A percentile compares a stretch with the other conserved stretches of the same genome.
Conservation (phyloP, 2,797 vertebrate species). For the Fistularia tabacaria region DNA sequence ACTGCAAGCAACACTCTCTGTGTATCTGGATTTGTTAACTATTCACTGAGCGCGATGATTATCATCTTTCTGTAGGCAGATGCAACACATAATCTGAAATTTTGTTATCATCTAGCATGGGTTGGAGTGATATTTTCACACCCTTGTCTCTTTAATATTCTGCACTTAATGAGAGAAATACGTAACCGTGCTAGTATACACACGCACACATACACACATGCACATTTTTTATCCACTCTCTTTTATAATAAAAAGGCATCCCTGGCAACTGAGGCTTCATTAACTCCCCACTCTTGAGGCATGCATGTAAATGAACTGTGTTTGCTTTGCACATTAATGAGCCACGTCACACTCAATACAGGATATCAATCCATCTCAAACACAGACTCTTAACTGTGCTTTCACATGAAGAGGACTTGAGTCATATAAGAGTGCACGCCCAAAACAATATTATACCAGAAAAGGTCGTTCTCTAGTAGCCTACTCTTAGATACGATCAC, state of each 20-base stretch:
- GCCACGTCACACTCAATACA: conserved; percentile 41
- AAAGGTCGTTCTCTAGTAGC: no score
- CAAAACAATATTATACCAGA: not conserved
- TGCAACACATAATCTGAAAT: conserved; percentile 7
- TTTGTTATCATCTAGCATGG: conserved; percentile 28
- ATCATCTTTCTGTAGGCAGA: not conserved
- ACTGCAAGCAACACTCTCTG: no score
- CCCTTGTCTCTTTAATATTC: conserved; percentile 27
- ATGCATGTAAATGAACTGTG: conserved; percentile 63
- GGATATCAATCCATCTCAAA: conserved; percentile 32
- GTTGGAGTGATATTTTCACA: conserved; percentile 19
- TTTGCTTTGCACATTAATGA: conserved; percentile 69
- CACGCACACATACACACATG: conserved; percentile 11
- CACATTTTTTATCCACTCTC: conserved; percentile 7
- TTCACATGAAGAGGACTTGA: not conserved
- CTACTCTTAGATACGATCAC: no score
- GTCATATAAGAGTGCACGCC: not conserved
- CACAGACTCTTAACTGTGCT: not conserved
- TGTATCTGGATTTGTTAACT: no score
- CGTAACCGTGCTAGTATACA: conserved; percentile 24
- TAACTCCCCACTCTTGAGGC: conserved; percentile 59
- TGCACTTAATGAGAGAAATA: conserved; percentile 44
- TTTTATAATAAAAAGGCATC: conserved; percentile 45
- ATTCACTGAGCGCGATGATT: not conserved
- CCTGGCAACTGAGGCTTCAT: conserved; percentile 59